Percentiles rank a stretch among this genome's conserved stretches.
Conservation (phyloP, 2,797 vertebrate genomes). For the Masticophis lateralis region DNA sequence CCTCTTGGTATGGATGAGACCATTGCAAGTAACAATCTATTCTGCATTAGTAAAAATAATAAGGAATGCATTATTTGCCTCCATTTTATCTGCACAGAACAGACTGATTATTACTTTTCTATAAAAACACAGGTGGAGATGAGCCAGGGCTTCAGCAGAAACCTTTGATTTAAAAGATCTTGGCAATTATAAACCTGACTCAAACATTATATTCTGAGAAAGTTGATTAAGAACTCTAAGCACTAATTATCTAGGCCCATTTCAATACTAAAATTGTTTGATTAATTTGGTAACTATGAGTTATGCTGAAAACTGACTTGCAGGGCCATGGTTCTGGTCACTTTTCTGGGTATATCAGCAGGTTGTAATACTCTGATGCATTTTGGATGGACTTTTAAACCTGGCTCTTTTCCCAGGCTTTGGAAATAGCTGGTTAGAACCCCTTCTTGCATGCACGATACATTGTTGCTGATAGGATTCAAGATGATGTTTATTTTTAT, state of each 20-base stretch:
- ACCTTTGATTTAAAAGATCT: neutral
- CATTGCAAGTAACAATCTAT: neutral
- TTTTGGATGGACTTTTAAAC: neutral
- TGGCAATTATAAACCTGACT: neutral
- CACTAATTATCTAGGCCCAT: neutral
- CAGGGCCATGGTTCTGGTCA: neutral
- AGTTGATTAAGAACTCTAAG: neutral
- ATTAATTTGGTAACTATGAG: neutral
- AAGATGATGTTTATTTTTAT: neutral
- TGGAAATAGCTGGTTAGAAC: neutral
- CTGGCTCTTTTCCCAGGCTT: neutral
- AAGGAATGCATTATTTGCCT: neutral
- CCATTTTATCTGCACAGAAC: neutral
- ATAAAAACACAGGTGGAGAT: neutral
- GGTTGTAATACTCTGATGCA: neutral
- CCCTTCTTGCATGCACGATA: neutral
- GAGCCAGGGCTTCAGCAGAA: neutral
- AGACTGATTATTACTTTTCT: neutral
- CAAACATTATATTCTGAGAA: neutral
- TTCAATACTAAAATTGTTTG: neutral
- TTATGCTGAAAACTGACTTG: neutral
- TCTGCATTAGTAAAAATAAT: neutral
- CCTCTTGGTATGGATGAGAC: neutral
- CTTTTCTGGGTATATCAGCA: neutral
- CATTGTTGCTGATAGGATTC: neutral